phyloP scores from a whole-genome alignment of 2,113 vertebrate species.

The Macrotis lagotis region DNA sequence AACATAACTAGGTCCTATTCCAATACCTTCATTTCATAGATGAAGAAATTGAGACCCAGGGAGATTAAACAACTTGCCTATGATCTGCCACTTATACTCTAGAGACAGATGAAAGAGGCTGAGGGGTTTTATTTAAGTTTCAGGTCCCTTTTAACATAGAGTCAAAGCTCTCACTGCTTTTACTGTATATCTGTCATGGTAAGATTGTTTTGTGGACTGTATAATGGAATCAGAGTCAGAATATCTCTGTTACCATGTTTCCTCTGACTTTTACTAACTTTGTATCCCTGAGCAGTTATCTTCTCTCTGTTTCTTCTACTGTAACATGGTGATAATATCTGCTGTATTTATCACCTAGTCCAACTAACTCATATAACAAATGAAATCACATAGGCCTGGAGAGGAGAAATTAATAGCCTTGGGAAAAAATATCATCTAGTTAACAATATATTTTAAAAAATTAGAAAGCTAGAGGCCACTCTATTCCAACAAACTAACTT shows the following conservation, averaged over 20 bases:
- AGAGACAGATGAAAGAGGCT: background rate
- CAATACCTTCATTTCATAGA: background rate
- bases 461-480: background rate
- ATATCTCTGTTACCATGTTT: background rate
- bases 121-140: background rate
- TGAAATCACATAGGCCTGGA: background rate
- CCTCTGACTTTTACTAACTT: background rate
- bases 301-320: background rate
- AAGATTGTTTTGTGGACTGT: background rate
- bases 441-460: background rate
- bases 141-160: background rate
- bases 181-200: background rate
- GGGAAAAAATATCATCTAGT: background rate
- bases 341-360: background rate
- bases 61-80: background rate
- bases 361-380: background rate
- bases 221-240: background rate
- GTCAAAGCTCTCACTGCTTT: background rate
- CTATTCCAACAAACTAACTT: background rate
- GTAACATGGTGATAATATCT: background rate
- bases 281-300: background rate
- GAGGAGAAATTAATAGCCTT: background rate
- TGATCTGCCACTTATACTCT: background rate
- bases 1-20: background rate
- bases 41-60: background rate